A percentile compares a stretch with the other conserved stretches of the same genome.
Evolutionary conservation across 2,113 vertebrate species (phyloP).

Genomic region (Muntiacus muntjak): DNA sequence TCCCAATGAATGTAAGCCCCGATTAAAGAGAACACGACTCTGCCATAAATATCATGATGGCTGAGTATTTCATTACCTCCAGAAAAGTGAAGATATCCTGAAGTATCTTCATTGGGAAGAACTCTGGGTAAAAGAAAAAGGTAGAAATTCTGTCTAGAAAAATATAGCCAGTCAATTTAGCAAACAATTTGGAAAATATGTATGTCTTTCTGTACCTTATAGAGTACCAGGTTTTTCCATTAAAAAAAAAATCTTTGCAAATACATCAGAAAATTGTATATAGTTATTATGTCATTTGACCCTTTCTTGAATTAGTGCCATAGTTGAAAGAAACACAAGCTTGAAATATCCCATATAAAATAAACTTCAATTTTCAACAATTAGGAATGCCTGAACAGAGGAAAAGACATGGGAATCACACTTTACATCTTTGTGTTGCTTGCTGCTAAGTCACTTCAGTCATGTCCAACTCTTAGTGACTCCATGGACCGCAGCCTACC

Average conservation of each 20-base stretch:
- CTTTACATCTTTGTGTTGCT: background rate
- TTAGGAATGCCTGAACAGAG: background rate
- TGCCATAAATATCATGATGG: conserved; percentile 60
- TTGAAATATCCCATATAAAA: background rate
- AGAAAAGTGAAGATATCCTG: too few species aligned
- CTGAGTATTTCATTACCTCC: conserved; percentile 47
- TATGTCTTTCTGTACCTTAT: background rate
- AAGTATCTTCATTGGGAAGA: background rate
- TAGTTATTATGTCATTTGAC: background rate
- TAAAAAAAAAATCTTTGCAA: conserved; percentile 21
- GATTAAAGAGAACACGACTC: conserved; percentile 71
- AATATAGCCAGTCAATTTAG: background rate
- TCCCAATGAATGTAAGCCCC: conserved; percentile 73
- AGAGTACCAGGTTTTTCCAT: background rate
- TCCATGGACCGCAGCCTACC: too few species aligned
- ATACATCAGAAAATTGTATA: background rate
- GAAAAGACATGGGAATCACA: background rate
- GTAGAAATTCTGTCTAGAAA: background rate
- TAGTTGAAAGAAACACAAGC: background rate
- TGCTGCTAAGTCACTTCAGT: too few species aligned
- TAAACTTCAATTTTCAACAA: background rate
- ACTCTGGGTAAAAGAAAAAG: background rate
- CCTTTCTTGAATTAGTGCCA: background rate
- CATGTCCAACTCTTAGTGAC: too few species aligned
- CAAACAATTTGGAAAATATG: background rate